These are phyloP conservation scores for Cataglyphis rosenhaueri DNA, from an alignment of 2,888 invertebrate genomes.

Conservation along the genomic window DNA sequence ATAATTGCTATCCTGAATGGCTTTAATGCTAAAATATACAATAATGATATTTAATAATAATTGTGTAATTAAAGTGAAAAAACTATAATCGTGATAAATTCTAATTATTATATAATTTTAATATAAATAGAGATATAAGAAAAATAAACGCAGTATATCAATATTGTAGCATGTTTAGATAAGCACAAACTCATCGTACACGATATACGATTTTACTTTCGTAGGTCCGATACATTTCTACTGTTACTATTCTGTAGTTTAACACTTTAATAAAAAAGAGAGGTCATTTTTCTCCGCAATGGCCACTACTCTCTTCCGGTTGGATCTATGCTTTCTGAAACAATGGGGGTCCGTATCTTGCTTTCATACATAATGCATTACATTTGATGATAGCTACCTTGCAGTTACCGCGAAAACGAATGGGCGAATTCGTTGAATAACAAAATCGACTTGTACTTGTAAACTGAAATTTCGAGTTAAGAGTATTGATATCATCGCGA, in stretches of 20 bases:
- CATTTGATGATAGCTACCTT: conserved; percentile 80
- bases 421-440: conserved; percentile 65
- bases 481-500: background rate
- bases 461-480: background rate
- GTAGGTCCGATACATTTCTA: background rate
- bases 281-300: conserved; percentile 32
- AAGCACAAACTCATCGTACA: background rate
- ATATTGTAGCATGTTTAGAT: background rate
- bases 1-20: background rate
- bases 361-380: conserved; percentile 82
- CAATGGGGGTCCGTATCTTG: conserved; percentile 54
- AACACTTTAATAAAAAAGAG: conserved; percentile 6
- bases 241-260: background rate
- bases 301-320: background rate
- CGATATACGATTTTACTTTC: background rate
- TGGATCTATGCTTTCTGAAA: conserved; percentile 50
- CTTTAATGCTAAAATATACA: background rate
- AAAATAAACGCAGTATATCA: background rate
- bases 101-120: background rate
- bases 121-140: background rate
- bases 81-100: background rate
- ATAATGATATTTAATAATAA: background rate
- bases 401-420: conserved; percentile 60
- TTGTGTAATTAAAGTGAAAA: background rate
- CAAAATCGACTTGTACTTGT: conserved; percentile 26